Percentiles rank a stretch among this genome's conserved stretches.
Evolutionary conservation across 2,888 invertebrate species (phyloP).

Genomic region (Tupiocoris notatus): DNA sequence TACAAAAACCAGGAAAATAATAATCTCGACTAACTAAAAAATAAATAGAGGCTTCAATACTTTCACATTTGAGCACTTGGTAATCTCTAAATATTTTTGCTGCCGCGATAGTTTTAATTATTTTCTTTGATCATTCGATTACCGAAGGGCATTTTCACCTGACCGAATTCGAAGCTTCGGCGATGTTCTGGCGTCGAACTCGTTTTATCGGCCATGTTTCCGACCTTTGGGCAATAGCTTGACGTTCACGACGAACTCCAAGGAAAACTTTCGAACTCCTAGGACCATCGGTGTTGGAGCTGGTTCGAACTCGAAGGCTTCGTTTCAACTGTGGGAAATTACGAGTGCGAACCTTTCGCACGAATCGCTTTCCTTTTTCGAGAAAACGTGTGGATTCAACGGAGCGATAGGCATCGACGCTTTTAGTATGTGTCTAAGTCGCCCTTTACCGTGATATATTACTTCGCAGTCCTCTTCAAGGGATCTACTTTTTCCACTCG

Average conservation of each 20-base stretch:
- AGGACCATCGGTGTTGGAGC: background rate
- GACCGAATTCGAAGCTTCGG: no score
- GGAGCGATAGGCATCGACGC: background rate
- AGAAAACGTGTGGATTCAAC: background rate
- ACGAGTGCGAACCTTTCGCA: background rate
- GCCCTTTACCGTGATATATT: background rate
- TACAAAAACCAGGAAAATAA: no score
- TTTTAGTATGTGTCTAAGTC: background rate
- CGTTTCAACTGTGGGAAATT: background rate
- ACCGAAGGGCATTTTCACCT: no score
- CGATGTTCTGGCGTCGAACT: background rate
- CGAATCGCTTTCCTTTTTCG: background rate
- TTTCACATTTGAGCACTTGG: no score
- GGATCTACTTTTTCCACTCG: background rate
- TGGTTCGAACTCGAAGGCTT: no score
- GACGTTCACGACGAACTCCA: background rate
- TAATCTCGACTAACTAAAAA: no score
- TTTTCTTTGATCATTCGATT: no score
- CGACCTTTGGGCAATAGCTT: background rate
- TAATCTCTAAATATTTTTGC: no score
- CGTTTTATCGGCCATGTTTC: background rate
- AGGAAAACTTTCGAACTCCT: background rate
- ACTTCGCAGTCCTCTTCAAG: background rate
- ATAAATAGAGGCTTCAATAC: no score
- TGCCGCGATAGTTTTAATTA: no score